A percentile compares a stretch with the other conserved stretches of the same genome.
Evolutionary conservation across 2,888 invertebrate species (phyloP).

Genomic region (Spicauda simplicius): DNA sequence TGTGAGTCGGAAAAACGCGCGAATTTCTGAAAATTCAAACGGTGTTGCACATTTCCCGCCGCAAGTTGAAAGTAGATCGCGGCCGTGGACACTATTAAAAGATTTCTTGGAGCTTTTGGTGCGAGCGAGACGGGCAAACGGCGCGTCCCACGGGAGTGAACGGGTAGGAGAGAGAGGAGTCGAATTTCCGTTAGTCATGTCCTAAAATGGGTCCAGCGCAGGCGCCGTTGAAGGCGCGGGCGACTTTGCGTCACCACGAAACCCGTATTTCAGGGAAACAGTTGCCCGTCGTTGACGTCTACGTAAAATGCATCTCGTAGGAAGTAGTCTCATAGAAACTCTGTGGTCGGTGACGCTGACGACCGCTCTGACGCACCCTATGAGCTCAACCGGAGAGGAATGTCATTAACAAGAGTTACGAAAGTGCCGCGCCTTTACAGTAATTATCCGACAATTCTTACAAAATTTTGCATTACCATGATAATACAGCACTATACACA

Average conservation of each 20-base stretch:
- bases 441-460: background rate
- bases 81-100: conserved; percentile 86
- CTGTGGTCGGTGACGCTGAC: conserved; percentile 59
- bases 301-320: conserved; percentile 66
- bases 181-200: conserved; percentile 89
- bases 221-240: conserved; percentile 85
- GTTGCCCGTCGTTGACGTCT: conserved; percentile 55
- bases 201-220: conserved; percentile 89
- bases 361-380: conserved; percentile 73
- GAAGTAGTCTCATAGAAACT: conserved; percentile 42
- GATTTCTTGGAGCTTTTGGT: conserved; percentile 84
- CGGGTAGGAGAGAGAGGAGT: conserved; percentile 82
- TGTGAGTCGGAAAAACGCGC: conserved; percentile 47
- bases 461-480: background rate
- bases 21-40: conserved; percentile 60
- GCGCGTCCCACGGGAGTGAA: conserved; percentile 76
- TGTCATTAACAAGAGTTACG: conserved; percentile 74
- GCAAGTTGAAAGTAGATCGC: conserved; percentile 84
- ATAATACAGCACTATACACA: background rate
- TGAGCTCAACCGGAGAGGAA: conserved; percentile 66
- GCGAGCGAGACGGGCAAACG: conserved; percentile 75
- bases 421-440: conserved; percentile 61
- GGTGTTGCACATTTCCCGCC: conserved; percentile 77
- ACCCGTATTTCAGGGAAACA: conserved; percentile 82
- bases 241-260: conserved; percentile 81